A percentile compares a stretch with the other conserved stretches of the same genome.
phyloP scores from a whole-genome alignment of 1,140 invertebrate genomes.

The Drosophila nigrodunni region DNA sequence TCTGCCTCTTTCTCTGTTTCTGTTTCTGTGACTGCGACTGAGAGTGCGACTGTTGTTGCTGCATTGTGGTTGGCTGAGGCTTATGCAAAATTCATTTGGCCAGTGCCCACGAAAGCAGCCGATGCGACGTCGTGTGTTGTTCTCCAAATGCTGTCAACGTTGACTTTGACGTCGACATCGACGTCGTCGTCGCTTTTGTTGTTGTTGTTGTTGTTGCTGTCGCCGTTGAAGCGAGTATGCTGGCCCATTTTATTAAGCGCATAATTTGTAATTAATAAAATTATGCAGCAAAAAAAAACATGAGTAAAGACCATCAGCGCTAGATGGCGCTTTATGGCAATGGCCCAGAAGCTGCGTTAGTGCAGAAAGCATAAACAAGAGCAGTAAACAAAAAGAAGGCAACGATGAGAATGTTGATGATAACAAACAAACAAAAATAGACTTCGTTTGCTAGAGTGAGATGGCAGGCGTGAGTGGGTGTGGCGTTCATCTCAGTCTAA shows the following conservation, averaged over 20 bases:
- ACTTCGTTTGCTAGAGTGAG: constrained; percentile 37
- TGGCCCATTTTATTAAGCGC: constrained; percentile 73
- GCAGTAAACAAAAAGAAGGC: neutral
- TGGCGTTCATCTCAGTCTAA: constrained; percentile 45
- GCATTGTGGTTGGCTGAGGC: constrained; percentile 79
- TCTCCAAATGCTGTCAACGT: constrained; percentile 48
- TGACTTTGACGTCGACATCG: constrained; percentile 24
- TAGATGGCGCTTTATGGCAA: constrained; percentile 36
- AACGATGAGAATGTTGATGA: constrained; percentile 15
- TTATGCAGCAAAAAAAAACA: constrained; percentile 54
- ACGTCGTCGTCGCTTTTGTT: constrained; percentile 2
- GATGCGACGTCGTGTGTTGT: constrained; percentile 38
- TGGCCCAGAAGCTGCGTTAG: neutral
- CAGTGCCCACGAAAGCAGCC: constrained; percentile 52
- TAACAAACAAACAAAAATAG: constrained; percentile 22
- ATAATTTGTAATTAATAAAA: constrained; percentile 82
- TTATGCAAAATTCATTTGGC: constrained; percentile 80
- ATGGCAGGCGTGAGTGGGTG: constrained; percentile 55
- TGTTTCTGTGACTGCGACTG: constrained; percentile 14
- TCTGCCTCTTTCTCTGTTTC: constrained; percentile 2
- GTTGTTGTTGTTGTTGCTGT: neutral
- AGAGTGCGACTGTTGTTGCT: constrained; percentile 49
- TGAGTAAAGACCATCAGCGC: constrained; percentile 24
- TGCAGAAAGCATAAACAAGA: neutral
- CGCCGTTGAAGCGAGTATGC: constrained; percentile 14